phyloP scores from a whole-genome alignment of 2,113 vertebrate species.

The Pituophis catenifer region DNA sequence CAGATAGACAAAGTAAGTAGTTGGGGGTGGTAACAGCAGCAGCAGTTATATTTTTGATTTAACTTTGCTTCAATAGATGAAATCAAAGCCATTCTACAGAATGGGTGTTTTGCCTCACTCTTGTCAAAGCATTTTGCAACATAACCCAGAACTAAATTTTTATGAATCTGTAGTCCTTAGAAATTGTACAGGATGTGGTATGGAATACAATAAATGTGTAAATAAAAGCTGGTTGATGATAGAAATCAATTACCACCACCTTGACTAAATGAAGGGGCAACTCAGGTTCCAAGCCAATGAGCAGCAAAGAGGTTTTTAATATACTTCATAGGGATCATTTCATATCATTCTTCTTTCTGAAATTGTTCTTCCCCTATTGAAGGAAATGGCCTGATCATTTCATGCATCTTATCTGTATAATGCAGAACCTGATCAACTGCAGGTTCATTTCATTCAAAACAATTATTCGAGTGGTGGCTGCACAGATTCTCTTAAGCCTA shows the following conservation, averaged over 20 bases:
- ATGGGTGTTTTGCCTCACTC: neutral
- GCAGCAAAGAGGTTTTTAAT: conserved; percentile 48
- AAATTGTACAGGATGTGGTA: neutral
- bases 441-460: conserved; percentile 21
- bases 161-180: neutral
- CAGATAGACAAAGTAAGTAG: neutral
- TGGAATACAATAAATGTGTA: neutral
- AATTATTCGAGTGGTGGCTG: neutral
- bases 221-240: neutral
- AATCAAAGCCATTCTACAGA: neutral
- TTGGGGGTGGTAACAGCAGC: neutral
- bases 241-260: neutral
- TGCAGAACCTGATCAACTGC: conserved; percentile 21
- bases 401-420: conserved; percentile 16
- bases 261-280: conserved; percentile 1
- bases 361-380: conserved; percentile 11
- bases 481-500: conserved; percentile 20
- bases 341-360: conserved; percentile 7
- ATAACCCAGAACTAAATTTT: neutral
- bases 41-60: neutral
- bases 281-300: conserved; percentile 26
- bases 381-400: conserved; percentile 30
- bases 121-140: neutral
- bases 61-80: neutral
- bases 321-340: conserved; percentile 33